phyloP scores from a whole-genome alignment of 2,113 vertebrate species.

The Melanocharis versteri region DNA sequence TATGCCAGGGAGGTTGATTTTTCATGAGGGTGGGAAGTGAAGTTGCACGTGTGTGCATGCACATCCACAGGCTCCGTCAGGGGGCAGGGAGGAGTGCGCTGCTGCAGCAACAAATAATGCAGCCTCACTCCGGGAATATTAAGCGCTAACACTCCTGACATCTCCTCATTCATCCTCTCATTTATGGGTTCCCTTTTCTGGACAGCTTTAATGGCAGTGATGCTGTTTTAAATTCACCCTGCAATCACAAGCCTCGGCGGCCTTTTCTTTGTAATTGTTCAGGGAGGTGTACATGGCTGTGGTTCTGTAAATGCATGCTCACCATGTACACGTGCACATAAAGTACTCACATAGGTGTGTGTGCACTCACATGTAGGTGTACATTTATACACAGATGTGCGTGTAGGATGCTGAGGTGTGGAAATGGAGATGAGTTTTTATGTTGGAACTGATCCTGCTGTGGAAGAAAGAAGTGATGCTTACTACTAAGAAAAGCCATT shows the following conservation, averaged over 20 bases:
- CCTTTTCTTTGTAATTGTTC: not conserved
- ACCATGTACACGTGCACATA: no score
- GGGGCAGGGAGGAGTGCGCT: not conserved
- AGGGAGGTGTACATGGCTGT: not conserved
- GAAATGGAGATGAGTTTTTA: not conserved
- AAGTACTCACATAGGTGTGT: not conserved
- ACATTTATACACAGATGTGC: accelerated
- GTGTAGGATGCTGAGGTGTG: not conserved
- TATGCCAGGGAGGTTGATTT: not conserved
- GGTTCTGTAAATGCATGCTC: not conserved
- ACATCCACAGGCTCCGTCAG: not conserved
- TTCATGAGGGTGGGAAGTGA: not conserved
- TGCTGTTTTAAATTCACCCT: slow-evolving; percentile 20
- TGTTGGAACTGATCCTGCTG: not conserved
- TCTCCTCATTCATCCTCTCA: slow-evolving; percentile 37
- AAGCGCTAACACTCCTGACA: not conserved
- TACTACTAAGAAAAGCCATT: not conserved
- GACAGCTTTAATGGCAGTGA: not conserved
- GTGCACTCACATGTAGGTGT: accelerated
- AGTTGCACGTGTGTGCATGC: accelerated
- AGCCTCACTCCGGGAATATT: not conserved
- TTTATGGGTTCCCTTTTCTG: not conserved
- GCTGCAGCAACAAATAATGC: slow-evolving; percentile 35
- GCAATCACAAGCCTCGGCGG: not conserved
- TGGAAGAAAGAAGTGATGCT: not conserved